Percentiles rank a stretch among this genome's conserved stretches.
Conservation (phyloP, 2,797 vertebrate genomes). For the Glyptemys insculpta region DNA sequence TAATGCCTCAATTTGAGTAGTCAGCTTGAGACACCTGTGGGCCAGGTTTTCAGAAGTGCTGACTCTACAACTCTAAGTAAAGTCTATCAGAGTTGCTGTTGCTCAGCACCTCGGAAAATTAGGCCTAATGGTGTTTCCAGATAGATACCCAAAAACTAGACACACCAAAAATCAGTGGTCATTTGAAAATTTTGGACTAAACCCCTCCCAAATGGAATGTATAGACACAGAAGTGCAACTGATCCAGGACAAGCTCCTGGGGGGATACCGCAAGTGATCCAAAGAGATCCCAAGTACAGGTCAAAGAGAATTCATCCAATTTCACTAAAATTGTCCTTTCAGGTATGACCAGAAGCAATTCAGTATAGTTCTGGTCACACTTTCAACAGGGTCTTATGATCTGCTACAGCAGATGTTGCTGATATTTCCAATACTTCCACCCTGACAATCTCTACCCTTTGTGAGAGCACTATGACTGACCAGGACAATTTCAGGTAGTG, state of each 20-base stretch:
- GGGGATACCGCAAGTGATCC: neutral
- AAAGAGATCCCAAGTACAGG: neutral
- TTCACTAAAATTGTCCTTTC: neutral
- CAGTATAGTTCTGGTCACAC: neutral
- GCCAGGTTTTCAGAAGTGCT: slow-evolving; percentile 26
- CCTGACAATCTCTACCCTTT: neutral
- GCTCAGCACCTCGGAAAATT: neutral
- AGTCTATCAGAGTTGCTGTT: neutral
- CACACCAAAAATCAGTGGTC: neutral
- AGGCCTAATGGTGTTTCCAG: neutral
- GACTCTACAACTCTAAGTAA: slow-evolving; percentile 45
- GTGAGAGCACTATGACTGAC: neutral
- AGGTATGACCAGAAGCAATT: neutral
- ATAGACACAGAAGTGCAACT: neutral
- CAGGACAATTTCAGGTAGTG: neutral
- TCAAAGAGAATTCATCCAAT: neutral
- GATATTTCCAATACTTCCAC: neutral
- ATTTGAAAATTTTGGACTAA: neutral
- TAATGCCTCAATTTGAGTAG: slow-evolving; percentile 20
- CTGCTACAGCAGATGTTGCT: neutral
- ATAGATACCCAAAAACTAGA: neutral
- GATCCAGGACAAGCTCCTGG: neutral
- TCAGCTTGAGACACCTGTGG: neutral
- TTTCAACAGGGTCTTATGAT: neutral
- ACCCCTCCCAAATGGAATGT: neutral